Evolutionary conservation across 1,140 invertebrate genomes (phyloP).

Genomic region (Nilaparvata lugens): DNA sequence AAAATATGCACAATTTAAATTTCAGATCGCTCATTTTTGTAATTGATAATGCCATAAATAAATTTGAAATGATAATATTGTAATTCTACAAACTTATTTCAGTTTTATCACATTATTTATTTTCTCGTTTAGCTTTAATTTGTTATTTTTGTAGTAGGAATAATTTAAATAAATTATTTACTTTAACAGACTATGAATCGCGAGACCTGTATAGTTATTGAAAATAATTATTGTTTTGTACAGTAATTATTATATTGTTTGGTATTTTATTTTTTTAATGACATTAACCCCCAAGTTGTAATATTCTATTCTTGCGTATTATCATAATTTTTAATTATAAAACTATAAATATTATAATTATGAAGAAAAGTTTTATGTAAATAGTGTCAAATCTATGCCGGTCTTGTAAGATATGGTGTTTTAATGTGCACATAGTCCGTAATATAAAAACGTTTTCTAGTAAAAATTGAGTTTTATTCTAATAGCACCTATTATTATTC

Average conservation of each 20-base stretch:
- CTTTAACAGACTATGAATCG: constrained; percentile 21
- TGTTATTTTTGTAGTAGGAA: constrained; percentile 20
- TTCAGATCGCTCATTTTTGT: constrained; percentile 11
- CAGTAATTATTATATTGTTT: constrained; percentile 24
- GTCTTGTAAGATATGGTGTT: constrained; percentile 49
- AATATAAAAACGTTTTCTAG: constrained; percentile 27
- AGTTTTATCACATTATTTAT: neutral
- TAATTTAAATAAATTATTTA: constrained; percentile 17
- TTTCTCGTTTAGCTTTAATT: constrained; percentile 19
- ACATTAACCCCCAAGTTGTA: constrained; percentile 17
- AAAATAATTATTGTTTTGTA: constrained; percentile 28
- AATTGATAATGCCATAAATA: constrained; percentile 32
- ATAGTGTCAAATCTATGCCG: constrained; percentile 46
- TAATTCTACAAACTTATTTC: constrained; percentile 17
- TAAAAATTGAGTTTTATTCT: neutral
- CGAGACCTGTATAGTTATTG: constrained; percentile 33
- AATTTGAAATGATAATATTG: constrained; percentile 36
- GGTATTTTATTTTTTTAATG: constrained; percentile 24
- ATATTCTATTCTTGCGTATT: constrained; percentile 7
- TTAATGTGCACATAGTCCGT: constrained; percentile 48
- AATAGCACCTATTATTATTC: no score
- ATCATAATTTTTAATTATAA: constrained; percentile 22
- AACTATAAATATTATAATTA: constrained; percentile 34
- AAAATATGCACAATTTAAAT: constrained; percentile 4
- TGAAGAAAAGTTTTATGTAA: constrained; percentile 36